Percentiles rank a stretch among this genome's conserved stretches.
Evolutionary conservation across 2,888 invertebrate genomes (phyloP).

Genomic region (Agrotis clavis): DNA sequence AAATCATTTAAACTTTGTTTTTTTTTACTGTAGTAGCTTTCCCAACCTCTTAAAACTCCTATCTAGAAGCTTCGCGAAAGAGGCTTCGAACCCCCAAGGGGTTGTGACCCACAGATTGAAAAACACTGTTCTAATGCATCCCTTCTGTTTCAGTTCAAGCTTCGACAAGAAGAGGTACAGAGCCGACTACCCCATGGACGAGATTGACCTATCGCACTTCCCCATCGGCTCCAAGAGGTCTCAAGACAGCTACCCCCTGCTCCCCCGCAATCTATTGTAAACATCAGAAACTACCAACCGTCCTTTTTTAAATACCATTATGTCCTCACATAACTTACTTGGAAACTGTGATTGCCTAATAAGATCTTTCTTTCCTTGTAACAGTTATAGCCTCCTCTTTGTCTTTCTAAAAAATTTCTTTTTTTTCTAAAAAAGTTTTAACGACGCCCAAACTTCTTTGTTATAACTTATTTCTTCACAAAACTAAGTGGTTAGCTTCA

Average conservation of each 20-base stretch:
- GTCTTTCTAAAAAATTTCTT: conserved; percentile 42
- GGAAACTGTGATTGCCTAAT: conserved; percentile 48
- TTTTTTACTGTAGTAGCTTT: no score
- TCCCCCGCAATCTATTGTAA: conserved; percentile 61
- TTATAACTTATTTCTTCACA: conserved; percentile 27
- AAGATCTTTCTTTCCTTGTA: conserved; percentile 50
- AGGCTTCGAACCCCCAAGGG: no score
- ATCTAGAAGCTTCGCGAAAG: no score
- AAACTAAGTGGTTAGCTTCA: conserved; percentile 36
- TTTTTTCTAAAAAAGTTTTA: conserved; percentile 60
- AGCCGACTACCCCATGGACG: conserved; percentile 87
- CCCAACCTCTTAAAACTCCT: no score
- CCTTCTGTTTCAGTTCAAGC: conserved; percentile 68
- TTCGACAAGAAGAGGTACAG: conserved; percentile 83
- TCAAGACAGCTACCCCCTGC: conserved; percentile 64
- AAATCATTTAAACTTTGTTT: no score
- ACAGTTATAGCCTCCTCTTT: conserved; percentile 55
- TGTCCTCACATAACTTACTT: conserved; percentile 37
- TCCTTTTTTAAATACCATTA: conserved; percentile 44
- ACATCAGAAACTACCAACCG: conserved; percentile 43
- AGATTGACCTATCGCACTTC: conserved; percentile 87
- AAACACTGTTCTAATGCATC: conserved; percentile 18
- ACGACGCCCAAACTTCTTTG: conserved; percentile 51
- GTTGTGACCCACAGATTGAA: no score
- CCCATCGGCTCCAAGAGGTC: conserved; percentile 86